Conservation (phyloP, 2,888 invertebrate species). For the Coremacera marginata region DNA sequence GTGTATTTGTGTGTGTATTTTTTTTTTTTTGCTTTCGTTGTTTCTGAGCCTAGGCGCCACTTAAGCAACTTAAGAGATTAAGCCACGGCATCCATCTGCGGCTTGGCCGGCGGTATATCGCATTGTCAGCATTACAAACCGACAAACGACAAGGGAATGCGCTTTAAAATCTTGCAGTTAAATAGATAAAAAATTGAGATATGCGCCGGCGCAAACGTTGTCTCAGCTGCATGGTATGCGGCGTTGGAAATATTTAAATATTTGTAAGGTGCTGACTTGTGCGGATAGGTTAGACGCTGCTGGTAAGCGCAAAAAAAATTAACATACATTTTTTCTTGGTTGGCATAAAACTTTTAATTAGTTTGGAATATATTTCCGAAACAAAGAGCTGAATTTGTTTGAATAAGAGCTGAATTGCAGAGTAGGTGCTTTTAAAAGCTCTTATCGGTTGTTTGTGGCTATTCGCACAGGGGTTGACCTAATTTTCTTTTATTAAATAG, state of each 20-base stretch:
- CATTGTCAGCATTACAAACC: slow-evolving; percentile 54
- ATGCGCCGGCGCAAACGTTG: not conserved
- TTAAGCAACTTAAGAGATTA: slow-evolving; percentile 60
- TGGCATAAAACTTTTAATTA: too few relatives aligned
- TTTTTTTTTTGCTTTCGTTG: not conserved
- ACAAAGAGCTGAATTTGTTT: too few relatives aligned
- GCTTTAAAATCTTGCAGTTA: slow-evolving; percentile 66
- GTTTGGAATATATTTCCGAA: too few relatives aligned
- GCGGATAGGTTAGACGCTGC: too few relatives aligned
- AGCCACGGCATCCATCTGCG: slow-evolving; percentile 33
- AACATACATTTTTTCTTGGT: too few relatives aligned
- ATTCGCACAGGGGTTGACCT: too few relatives aligned
- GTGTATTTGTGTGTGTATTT: not conserved
- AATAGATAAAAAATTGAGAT: slow-evolving; percentile 60
- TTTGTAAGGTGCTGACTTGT: too few relatives aligned
- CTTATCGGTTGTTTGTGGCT: too few relatives aligned
- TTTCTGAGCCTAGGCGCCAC: slow-evolving; percentile 58
- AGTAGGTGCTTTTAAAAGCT: too few relatives aligned
- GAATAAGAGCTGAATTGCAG: too few relatives aligned
- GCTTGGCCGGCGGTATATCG: slow-evolving; percentile 15
- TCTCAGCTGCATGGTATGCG: slow-evolving; percentile 11
- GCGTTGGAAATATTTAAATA: not conserved
- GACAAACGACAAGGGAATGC: slow-evolving; percentile 67
- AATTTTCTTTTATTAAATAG: too few relatives aligned
- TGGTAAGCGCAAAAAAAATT: too few relatives aligned